These are phyloP conservation scores for Brachionus calyciflorus DNA, from an alignment of 1,140 invertebrate species.

Conservation along the genomic window DNA sequence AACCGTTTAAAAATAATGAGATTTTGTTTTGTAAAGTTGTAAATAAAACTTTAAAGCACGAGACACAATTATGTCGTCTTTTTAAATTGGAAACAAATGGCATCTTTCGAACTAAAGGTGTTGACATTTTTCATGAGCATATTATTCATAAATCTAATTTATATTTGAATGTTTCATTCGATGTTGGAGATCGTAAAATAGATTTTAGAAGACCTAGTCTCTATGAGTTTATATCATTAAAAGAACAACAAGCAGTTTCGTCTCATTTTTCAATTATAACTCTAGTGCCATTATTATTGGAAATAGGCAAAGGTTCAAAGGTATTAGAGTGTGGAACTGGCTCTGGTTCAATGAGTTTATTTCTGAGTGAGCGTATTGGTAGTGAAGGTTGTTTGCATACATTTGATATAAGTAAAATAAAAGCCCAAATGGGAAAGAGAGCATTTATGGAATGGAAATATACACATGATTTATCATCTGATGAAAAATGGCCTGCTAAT, in stretches of 20 bases:
- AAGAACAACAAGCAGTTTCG: constrained; percentile 39
- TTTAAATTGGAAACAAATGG: constrained; percentile 38
- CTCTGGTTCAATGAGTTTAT: constrained; percentile 43
- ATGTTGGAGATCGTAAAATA: not conserved
- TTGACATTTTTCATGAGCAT: constrained; percentile 45
- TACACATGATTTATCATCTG: not conserved
- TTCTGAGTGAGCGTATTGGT: constrained; percentile 29
- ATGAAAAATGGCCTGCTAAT: constrained; percentile 31
- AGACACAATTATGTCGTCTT: constrained; percentile 6
- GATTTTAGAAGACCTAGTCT: constrained; percentile 30
- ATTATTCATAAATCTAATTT: constrained; percentile 13
- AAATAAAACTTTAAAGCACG: not conserved
- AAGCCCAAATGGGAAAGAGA: constrained; percentile 8
- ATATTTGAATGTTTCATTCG: not conserved
- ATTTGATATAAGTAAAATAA: constrained; percentile 20
- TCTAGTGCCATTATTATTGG: constrained; percentile 28
- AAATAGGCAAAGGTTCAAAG: constrained; percentile 10
- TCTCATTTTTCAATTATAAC: constrained; percentile 43
- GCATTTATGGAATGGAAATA: constrained; percentile 26
- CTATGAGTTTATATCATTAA: constrained; percentile 26
- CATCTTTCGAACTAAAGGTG: constrained; percentile 1
- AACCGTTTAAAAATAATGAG: constrained; percentile 8
- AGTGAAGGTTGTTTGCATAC: constrained; percentile 19
- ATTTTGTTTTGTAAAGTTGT: not conserved
- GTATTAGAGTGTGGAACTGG: constrained; percentile 33